Conservation (phyloP, 2,888 invertebrate genomes). For the Pyralis farinalis region DNA sequence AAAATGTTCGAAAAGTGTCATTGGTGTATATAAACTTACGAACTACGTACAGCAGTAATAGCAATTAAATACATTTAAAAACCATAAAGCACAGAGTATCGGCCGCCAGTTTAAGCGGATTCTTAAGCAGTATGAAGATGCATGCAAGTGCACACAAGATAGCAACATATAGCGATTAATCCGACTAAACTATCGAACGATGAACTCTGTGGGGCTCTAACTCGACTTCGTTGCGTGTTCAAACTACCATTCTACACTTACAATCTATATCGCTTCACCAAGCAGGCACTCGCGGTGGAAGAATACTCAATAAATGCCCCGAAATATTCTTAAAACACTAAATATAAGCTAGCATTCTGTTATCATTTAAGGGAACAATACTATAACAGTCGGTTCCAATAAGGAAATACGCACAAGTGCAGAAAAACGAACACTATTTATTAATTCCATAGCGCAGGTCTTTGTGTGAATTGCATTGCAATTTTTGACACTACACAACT, state of each 20-base stretch:
- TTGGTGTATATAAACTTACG: conserved; percentile 73
- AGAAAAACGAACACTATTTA: no score
- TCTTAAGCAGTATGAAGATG: no score
- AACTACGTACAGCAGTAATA: conserved; percentile 46
- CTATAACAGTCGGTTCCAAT: background rate
- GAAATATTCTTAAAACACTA: background rate
- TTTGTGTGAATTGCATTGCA: no score
- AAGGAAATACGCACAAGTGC: no score
- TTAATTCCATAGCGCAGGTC: no score
- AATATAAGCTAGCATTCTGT: background rate
- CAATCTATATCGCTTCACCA: conserved; percentile 29
- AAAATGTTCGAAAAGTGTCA: conserved; percentile 78
- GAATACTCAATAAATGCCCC: conserved; percentile 23
- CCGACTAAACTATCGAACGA: no score
- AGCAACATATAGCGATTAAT: no score
- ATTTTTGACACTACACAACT: no score
- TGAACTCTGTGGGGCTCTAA: no score
- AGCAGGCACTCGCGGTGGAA: conserved; percentile 65
- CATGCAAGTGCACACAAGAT: no score
- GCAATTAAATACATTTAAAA: conserved; percentile 49
- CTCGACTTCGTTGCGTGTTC: conserved; percentile 50
- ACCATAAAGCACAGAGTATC: no score
- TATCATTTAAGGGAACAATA: background rate
- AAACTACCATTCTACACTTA: conserved; percentile 23
- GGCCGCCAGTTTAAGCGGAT: no score